Conservation (phyloP, 1,140 invertebrate species). For the Drosophila insularis region DNA sequence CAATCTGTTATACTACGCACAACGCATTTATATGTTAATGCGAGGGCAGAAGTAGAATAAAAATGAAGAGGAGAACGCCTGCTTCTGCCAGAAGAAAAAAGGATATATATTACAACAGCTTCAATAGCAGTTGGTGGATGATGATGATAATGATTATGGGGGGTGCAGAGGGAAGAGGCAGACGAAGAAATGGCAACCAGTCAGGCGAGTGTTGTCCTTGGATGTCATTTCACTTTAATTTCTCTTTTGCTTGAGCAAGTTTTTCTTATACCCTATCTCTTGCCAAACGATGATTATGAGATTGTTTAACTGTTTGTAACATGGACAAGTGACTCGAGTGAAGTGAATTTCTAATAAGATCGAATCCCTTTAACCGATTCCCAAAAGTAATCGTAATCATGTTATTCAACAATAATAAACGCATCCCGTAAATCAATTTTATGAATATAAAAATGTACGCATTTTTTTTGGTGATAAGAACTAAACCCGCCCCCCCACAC, state of each 20-base stretch:
- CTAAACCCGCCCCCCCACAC: neutral
- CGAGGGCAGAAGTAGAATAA: constrained; percentile 4
- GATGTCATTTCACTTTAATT: constrained; percentile 47
- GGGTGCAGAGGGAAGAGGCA: no score
- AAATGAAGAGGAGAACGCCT: no score
- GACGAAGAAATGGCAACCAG: neutral
- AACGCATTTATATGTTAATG: constrained; percentile 73
- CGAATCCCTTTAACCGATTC: no score
- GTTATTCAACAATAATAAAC: neutral
- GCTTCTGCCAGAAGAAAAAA: neutral
- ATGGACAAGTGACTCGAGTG: neutral
- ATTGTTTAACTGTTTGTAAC: neutral
- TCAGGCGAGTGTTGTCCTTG: constrained; percentile 37
- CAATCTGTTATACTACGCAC: constrained; percentile 61
- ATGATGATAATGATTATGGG: no score
- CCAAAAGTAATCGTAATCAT: neutral
- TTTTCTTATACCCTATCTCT: neutral
- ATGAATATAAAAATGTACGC: no score
- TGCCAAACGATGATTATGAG: neutral
- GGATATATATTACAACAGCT: constrained; percentile 40
- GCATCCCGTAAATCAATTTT: constrained; percentile 4
- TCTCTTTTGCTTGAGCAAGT: constrained; percentile 12
- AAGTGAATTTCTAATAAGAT: no score
- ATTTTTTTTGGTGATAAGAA: neutral
- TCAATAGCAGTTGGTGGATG: no score